phyloP scores from a whole-genome alignment of 2,888 invertebrate genomes.

The Papilio protenor region DNA sequence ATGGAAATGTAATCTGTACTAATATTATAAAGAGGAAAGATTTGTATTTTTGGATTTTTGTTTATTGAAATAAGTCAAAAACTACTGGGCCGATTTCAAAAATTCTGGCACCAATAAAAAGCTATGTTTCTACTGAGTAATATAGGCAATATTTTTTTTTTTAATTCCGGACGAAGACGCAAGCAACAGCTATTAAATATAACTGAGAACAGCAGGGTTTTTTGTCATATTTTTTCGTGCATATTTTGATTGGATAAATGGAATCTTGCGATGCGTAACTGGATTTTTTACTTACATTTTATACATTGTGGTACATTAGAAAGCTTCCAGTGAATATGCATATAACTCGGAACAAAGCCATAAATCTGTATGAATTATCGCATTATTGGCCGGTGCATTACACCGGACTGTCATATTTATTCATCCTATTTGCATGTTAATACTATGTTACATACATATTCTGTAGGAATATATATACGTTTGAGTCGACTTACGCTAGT shows the following conservation, averaged over 20 bases:
- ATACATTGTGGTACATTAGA: constrained; percentile 13
- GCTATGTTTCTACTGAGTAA: no score
- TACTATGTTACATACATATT: background rate
- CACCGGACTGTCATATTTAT: background rate
- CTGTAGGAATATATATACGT: background rate
- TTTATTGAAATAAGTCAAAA: no score
- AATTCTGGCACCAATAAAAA: no score
- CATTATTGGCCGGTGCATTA: background rate
- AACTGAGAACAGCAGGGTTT: no score
- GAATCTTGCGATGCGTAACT: constrained; percentile 16
- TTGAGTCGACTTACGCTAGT: background rate
- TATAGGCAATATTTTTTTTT: no score
- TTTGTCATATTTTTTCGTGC: no score
- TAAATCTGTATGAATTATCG: constrained; percentile 23
- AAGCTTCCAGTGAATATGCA: constrained; percentile 20
- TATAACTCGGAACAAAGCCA: constrained; percentile 9
- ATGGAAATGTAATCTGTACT: background rate
- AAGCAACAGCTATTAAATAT: no score
- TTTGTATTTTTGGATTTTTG: no score
- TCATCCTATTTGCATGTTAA: background rate
- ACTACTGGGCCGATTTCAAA: no score
- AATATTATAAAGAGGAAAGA: no score
- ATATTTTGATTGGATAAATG: background rate
- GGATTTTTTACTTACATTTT: constrained; percentile 19
- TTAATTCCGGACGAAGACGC: no score